phyloP scores from a whole-genome alignment of 1,140 invertebrate species.

The Cydia splendana region DNA sequence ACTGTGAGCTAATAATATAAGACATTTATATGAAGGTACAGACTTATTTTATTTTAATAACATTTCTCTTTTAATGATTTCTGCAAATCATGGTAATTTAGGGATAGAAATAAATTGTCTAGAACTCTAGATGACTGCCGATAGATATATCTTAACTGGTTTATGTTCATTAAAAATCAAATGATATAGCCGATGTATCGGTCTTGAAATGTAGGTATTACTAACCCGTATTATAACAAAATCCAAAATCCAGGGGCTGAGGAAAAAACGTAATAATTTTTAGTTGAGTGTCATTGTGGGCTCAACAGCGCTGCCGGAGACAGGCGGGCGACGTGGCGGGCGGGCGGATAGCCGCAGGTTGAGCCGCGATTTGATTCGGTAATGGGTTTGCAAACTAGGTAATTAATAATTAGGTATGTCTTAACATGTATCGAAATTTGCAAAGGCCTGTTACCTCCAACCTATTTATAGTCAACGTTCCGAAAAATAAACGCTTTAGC shows the following conservation, averaged over 20 bases:
- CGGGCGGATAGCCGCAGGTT: neutral
- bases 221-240: neutral
- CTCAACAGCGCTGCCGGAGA: neutral
- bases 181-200: too few relatives aligned
- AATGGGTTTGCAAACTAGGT: neutral
- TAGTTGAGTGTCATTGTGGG: neutral
- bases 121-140: too few relatives aligned
- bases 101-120: too few relatives aligned
- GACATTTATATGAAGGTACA: too few relatives aligned
- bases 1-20: too few relatives aligned
- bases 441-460: neutral
- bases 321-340: neutral
- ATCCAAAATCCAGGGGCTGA: neutral
- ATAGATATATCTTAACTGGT: too few relatives aligned
- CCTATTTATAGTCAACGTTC: neutral
- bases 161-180: too few relatives aligned
- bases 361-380: neutral
- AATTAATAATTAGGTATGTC: neutral
- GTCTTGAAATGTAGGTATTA: neutral
- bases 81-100: too few relatives aligned
- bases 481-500: too few relatives aligned
- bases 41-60: too few relatives aligned
- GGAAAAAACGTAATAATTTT: neutral
- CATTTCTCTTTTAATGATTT: too few relatives aligned
- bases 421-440: neutral